Percentiles rank a stretch among this genome's conserved stretches.
Conservation (phyloP, 2,113 vertebrate species). For the Synchiropus splendidus region DNA sequence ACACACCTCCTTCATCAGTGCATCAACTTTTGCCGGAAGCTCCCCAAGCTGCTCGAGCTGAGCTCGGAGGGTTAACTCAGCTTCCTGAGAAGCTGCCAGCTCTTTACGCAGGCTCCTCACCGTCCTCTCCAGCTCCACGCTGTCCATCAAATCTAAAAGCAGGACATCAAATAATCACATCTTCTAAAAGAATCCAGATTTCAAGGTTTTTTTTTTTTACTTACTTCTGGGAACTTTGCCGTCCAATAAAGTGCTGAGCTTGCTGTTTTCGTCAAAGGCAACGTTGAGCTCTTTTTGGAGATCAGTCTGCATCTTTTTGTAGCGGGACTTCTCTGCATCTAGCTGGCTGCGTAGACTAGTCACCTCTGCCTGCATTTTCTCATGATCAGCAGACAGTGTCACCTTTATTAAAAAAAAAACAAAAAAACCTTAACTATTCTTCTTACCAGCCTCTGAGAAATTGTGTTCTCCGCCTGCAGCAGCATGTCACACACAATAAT, state of each 20-base stretch:
- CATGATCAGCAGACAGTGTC: constrained; percentile 48
- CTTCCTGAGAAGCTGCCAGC: constrained; percentile 57
- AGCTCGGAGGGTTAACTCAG: constrained; percentile 15
- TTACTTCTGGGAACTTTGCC: constrained; percentile 84
- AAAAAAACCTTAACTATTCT: too few relatives aligned
- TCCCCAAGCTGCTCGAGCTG: constrained; percentile 50
- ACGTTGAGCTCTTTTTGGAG: constrained; percentile 81
- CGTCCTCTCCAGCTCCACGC: constrained; percentile 66
- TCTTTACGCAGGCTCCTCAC: constrained; percentile 61
- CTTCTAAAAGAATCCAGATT: neutral
- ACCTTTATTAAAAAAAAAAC: too few relatives aligned
- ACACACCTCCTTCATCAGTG: too few relatives aligned
- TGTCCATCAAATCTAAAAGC: constrained; percentile 55
- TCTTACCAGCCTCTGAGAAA: too few relatives aligned
- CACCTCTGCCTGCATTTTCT: constrained; percentile 71
- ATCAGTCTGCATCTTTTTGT: constrained; percentile 76
- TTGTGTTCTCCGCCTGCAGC: too few relatives aligned
- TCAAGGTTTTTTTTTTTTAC: constrained; percentile 1
- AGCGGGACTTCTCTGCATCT: constrained; percentile 65
- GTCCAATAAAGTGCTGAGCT: constrained; percentile 71
- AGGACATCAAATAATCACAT: neutral
- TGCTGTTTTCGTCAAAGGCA: constrained; percentile 78
- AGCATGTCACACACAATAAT: too few relatives aligned
- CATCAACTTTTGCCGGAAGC: too few relatives aligned
- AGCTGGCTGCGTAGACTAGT: constrained; percentile 61